Conservation (phyloP, 2,113 vertebrate species). For the Misgurnus anguillicaudatus region DNA sequence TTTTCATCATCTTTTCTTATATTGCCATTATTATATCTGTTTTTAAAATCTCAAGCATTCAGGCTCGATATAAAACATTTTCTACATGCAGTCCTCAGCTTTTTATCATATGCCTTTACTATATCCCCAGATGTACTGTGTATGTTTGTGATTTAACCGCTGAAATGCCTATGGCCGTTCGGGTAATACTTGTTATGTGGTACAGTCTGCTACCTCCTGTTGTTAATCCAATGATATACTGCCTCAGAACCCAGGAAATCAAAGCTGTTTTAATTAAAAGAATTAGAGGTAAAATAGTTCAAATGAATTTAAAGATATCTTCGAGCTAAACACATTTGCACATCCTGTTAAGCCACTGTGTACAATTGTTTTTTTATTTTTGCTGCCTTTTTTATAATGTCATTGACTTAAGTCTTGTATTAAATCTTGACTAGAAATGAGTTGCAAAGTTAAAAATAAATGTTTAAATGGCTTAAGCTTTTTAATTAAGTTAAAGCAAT, state of each 20-base stretch:
- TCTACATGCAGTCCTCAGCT: slow-evolving; percentile 73
- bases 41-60: slow-evolving; percentile 53
- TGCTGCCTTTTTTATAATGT: no score
- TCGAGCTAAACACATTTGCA: no score
- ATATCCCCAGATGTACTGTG: slow-evolving; percentile 69
- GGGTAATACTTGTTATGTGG: slow-evolving; percentile 63
- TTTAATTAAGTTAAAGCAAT: no score
- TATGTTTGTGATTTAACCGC: slow-evolving; percentile 55
- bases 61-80: slow-evolving; percentile 53
- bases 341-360: no score
- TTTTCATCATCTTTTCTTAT: slow-evolving; percentile 64
- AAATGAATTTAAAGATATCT: background rate
- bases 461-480: no score
- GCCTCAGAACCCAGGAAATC: slow-evolving; percentile 69
- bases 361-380: no score
- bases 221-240: slow-evolving; percentile 73
- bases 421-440: no score
- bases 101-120: slow-evolving; percentile 69
- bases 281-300: slow-evolving; percentile 50
- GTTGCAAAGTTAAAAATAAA: no score
- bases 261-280: slow-evolving; percentile 55
- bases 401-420: no score
- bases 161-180: slow-evolving; percentile 54
- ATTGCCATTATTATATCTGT: slow-evolving; percentile 59
- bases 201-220: slow-evolving; percentile 70